These are phyloP conservation scores for Chrysolina oricalcia DNA, from an alignment of 2,888 invertebrate species.

Conservation along the genomic window DNA sequence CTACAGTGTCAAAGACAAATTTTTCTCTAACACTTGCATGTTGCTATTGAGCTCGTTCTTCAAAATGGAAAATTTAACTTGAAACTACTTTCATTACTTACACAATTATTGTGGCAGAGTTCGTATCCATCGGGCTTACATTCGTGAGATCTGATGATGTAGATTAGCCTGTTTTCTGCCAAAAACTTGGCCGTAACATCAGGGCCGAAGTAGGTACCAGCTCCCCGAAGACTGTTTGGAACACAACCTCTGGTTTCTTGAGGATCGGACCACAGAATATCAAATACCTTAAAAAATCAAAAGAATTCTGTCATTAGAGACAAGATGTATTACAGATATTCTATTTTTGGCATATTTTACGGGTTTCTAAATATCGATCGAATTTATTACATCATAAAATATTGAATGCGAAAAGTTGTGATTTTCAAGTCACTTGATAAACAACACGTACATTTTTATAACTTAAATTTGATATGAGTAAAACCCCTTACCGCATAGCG, in stretches of 20 bases:
- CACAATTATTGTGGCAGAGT: conserved; percentile 87
- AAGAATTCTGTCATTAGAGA: background rate
- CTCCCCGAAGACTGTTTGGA: conserved; percentile 89
- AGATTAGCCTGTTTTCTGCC: conserved; percentile 82
- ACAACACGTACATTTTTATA: too few species aligned
- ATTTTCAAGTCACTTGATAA: too few species aligned
- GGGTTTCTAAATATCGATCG: too few species aligned
- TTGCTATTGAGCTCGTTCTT: too few species aligned
- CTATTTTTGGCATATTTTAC: too few species aligned
- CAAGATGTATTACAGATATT: too few species aligned
- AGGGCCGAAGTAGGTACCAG: conserved; percentile 94
- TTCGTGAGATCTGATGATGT: conserved; percentile 92
- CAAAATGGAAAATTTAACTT: background rate
- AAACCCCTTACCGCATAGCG: too few species aligned
- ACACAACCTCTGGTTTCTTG: conserved; percentile 85
- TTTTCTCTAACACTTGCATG: too few species aligned
- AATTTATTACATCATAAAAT: too few species aligned
- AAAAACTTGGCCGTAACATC: conserved; percentile 88
- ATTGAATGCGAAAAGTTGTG: too few species aligned
- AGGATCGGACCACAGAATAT: conserved; percentile 95
- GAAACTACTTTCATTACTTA: conserved; percentile 67
- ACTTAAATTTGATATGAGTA: too few species aligned
- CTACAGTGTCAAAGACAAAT: too few species aligned
- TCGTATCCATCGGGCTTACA: conserved; percentile 96
- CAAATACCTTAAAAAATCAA: conserved; percentile 82